Conservation (phyloP, 2,113 vertebrate species). For the Tachycineta bicolor region DNA sequence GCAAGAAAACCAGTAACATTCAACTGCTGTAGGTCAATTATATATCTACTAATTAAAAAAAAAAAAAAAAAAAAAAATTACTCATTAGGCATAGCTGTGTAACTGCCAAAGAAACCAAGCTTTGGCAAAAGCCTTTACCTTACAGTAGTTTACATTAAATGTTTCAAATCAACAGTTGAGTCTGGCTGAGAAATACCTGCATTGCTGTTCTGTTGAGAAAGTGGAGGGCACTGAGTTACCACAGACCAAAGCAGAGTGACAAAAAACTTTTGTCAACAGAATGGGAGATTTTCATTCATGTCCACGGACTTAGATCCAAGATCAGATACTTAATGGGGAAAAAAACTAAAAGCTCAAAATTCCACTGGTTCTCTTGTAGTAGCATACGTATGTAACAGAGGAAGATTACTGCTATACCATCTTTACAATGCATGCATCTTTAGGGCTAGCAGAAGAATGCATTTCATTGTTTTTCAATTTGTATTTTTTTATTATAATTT, state of each 20-base stretch:
- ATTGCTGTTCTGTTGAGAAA: background rate
- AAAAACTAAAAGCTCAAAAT: background rate
- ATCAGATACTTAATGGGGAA: background rate
- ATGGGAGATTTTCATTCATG: background rate
- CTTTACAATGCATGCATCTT: background rate
- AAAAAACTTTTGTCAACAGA: background rate
- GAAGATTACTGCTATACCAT: background rate
- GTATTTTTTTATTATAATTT: background rate
- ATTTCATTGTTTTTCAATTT: background rate
- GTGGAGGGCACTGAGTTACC: background rate
- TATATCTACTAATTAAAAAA: background rate
- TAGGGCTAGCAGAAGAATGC: background rate
- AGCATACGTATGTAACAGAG: background rate
- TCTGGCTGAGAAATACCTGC: background rate
- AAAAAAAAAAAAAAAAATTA: background rate
- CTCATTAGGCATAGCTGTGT: background rate
- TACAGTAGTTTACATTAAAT: background rate
- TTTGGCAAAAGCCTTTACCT: background rate
- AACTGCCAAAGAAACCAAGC: background rate
- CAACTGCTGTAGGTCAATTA: background rate
- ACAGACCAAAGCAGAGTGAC: background rate
- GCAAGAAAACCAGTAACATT: background rate
- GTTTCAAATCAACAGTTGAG: background rate
- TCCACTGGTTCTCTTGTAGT: background rate
- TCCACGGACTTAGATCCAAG: background rate